Conservation (phyloP, 2,888 invertebrate species). For the Lepidonotus clava region DNA sequence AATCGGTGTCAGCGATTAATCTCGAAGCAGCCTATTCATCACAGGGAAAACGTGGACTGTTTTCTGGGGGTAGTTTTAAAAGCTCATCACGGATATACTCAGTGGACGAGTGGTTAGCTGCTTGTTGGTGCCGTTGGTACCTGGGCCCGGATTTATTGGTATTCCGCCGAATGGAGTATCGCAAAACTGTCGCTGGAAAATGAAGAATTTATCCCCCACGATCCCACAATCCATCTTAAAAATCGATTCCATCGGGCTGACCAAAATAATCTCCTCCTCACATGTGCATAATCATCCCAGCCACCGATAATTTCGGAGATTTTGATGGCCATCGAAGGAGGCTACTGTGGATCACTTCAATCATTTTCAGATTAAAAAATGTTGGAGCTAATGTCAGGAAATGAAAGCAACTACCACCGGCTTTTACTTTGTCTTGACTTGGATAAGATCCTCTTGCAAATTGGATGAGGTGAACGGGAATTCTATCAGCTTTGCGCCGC, state of each 20-base stretch:
- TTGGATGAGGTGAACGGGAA: constrained; percentile 1
- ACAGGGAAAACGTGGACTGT: too few relatives aligned
- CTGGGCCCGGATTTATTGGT: too few relatives aligned
- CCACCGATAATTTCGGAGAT: background rate
- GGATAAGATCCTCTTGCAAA: background rate
- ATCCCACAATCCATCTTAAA: background rate
- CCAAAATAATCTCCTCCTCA: background rate
- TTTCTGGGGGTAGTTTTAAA: too few relatives aligned
- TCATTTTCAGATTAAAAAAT: background rate
- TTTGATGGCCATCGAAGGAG: background rate
- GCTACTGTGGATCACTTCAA: background rate
- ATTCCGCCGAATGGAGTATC: background rate
- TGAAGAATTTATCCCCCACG: background rate
- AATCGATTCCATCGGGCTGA: background rate
- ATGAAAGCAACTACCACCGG: background rate
- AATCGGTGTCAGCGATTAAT: too few relatives aligned
- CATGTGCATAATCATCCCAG: background rate
- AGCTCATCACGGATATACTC: too few relatives aligned
- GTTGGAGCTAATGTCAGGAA: background rate
- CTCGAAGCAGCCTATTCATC: too few relatives aligned
- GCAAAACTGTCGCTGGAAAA: background rate
- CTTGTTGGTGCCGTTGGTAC: too few relatives aligned
- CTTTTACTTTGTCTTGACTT: background rate
- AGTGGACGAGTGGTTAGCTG: too few relatives aligned
- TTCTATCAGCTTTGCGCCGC: too few relatives aligned